Percentiles rank a stretch among this genome's conserved stretches.
These are phyloP conservation scores for Drosophila gaucha DNA, from an alignment of 2,888 invertebrate genomes.

Conservation along the genomic window DNA sequence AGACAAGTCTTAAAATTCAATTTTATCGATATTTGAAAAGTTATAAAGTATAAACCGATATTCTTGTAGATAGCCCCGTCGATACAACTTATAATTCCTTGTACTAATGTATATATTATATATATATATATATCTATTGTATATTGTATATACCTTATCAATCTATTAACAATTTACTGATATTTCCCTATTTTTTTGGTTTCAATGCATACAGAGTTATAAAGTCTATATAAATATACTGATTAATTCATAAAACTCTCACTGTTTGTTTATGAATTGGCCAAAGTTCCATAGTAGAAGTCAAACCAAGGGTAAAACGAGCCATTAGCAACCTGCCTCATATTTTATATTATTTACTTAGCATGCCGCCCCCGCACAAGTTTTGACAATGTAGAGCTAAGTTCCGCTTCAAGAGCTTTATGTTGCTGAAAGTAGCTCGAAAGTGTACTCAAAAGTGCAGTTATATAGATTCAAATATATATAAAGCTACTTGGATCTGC, in stretches of 20 bases:
- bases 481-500: not conserved
- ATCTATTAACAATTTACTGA: too few species aligned
- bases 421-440: conserved; percentile 13
- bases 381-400: conserved; percentile 6
- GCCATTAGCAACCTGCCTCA: conserved; percentile 1
- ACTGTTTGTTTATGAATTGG: not conserved
- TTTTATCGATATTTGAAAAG: too few species aligned
- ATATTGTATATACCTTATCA: too few species aligned
- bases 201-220: not conserved
- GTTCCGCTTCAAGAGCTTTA: not conserved
- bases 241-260: conserved; percentile 1
- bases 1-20: too few species aligned
- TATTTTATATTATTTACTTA: conserved; percentile 9
- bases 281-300: conserved; percentile 31
- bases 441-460: conserved; percentile 12
- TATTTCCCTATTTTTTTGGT: too few species aligned
- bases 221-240: not conserved
- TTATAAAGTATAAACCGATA: too few species aligned
- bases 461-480: not conserved
- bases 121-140: too few species aligned
- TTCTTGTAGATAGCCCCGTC: too few species aligned
- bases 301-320: conserved; percentile 46
- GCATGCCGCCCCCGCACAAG: not conserved
- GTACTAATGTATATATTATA: too few species aligned
- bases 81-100: too few species aligned